Percentiles rank a stretch among this genome's conserved stretches.
Conservation (phyloP, 2,888 invertebrate species). For the Trachelus troglodyta region DNA sequence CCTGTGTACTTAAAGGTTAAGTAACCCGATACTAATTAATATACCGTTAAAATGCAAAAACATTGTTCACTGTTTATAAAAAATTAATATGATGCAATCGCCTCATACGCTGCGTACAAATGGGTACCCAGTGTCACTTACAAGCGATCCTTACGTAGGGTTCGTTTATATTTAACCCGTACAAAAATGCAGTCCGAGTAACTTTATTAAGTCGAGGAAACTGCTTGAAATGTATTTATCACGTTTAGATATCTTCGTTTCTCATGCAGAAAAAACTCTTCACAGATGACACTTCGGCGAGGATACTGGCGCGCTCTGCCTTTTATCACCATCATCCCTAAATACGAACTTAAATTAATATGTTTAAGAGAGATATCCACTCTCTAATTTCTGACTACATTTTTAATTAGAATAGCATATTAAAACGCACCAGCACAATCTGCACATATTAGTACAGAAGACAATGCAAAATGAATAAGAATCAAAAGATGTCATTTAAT, state of each 20-base stretch:
- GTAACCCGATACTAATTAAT: neutral
- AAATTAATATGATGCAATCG: neutral
- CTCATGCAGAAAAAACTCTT: constrained; percentile 30
- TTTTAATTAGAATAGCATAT: neutral
- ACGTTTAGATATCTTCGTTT: neutral
- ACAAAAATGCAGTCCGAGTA: neutral
- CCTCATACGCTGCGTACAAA: too few species aligned
- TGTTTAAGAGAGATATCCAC: neutral
- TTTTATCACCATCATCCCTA: constrained; percentile 50
- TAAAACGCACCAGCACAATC: too few species aligned
- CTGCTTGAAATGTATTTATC: neutral
- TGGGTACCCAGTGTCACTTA: neutral
- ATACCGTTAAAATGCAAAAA: neutral
- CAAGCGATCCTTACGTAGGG: neutral
- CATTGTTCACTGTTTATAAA: neutral
- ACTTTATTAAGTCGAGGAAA: neutral
- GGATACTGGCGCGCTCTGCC: constrained; percentile 32
- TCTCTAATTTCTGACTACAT: neutral
- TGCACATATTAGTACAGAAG: too few species aligned
- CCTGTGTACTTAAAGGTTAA: neutral
- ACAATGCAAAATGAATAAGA: neutral
- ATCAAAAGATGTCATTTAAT: too few species aligned
- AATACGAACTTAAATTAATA: constrained; percentile 43
- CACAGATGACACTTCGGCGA: constrained; percentile 57
- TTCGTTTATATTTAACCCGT: neutral